Evolutionary conservation across 1,140 invertebrate genomes (phyloP).

Genomic region (Daktulosphaira vitifoliae): DNA sequence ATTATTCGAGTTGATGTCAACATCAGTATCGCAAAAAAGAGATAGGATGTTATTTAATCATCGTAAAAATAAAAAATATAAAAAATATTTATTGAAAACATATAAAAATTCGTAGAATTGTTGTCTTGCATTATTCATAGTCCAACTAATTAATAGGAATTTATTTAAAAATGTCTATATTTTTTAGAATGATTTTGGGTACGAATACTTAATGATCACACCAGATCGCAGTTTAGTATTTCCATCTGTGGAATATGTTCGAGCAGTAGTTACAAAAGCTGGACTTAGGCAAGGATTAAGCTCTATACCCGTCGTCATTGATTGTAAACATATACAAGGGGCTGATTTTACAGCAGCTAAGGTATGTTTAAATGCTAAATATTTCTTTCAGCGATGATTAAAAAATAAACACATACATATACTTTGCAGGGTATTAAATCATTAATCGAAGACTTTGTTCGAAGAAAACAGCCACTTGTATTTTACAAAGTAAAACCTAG

Average conservation of each 20-base stretch:
- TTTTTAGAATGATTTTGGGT: slow-evolving; percentile 50
- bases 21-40: not conserved
- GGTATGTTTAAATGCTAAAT: slow-evolving; percentile 43
- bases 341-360: slow-evolving; percentile 67
- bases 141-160: no score
- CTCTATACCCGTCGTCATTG: slow-evolving; percentile 59
- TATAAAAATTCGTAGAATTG: no score
- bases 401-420: no score
- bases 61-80: not conserved
- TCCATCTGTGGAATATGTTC: slow-evolving; percentile 68
- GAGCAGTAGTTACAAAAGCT: slow-evolving; percentile 62
- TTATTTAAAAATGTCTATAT: no score
- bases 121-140: no score
- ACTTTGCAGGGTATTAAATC: slow-evolving; percentile 60
- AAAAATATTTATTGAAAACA: not conserved
- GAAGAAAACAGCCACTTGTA: slow-evolving; percentile 60
- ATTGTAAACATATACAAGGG: slow-evolving; percentile 65
- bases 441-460: slow-evolving; percentile 63
- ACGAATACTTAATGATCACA: slow-evolving; percentile 58
- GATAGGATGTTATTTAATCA: not conserved
- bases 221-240: slow-evolving; percentile 64
- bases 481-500: slow-evolving; percentile 67
- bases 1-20: no score
- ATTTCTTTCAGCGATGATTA: no score
- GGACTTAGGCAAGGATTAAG: slow-evolving; percentile 51